Conservation (phyloP, 2,888 invertebrate species). For the Monochamus alternatus region DNA sequence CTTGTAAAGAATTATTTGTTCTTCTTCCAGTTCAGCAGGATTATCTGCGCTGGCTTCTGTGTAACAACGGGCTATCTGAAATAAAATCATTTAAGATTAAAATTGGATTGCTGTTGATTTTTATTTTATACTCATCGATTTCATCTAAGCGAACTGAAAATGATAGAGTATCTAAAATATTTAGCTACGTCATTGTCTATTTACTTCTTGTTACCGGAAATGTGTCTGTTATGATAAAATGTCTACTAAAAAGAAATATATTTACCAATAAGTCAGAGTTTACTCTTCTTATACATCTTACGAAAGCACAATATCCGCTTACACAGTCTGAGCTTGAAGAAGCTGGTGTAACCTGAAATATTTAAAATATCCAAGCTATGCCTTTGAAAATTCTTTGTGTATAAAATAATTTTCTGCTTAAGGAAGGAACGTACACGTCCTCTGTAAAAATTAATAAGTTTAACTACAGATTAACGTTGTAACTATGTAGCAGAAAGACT, state of each 20-base stretch:
- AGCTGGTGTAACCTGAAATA: conserved; percentile 42
- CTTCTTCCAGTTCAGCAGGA: conserved; percentile 71
- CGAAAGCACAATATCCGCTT: conserved; percentile 77
- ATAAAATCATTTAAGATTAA: not conserved
- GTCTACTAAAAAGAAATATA: conserved; percentile 18
- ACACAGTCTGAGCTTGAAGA: conserved; percentile 69
- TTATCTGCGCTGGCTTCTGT: conserved; percentile 73
- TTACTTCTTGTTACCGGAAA: too few species aligned
- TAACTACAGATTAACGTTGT: too few species aligned
- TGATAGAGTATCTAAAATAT: not conserved
- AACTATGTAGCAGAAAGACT: too few species aligned
- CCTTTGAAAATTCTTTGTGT: too few species aligned
- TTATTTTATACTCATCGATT: too few species aligned
- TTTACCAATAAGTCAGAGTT: conserved; percentile 75
- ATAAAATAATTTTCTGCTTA: too few species aligned
- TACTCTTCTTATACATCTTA: conserved; percentile 74
- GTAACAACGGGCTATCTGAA: conserved; percentile 73
- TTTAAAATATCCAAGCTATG: not conserved
- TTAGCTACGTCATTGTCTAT: not conserved
- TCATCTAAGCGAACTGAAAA: too few species aligned
- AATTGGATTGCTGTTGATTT: too few species aligned
- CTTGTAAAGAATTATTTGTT: conserved; percentile 74
- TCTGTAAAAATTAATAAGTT: too few species aligned
- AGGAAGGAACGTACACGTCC: too few species aligned
- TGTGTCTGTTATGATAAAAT: not conserved